Percentiles rank a stretch among this genome's conserved stretches.
These are phyloP conservation scores for Leptinotarsa tumamoca DNA, from an alignment of 2,888 invertebrate genomes.

Conservation along the genomic window DNA sequence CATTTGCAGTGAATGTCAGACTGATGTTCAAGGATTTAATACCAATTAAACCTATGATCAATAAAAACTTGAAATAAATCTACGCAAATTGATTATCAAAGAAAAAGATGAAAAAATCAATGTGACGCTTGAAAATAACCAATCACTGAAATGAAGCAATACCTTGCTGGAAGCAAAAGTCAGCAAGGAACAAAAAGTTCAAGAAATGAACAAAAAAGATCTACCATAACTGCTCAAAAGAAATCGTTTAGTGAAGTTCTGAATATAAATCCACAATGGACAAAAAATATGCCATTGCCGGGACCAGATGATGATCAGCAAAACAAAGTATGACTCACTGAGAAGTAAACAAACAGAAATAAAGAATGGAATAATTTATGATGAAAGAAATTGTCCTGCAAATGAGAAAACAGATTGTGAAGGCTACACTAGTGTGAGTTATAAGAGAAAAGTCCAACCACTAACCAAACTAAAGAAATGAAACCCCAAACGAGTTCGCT, in stretches of 20 bases:
- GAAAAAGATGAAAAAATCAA: constrained; percentile 21
- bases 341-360: constrained; percentile 1
- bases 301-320: constrained; percentile 22
- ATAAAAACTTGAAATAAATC: constrained; percentile 19
- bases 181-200: neutral
- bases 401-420: constrained; percentile 15
- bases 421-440: constrained; percentile 18
- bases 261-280: constrained; percentile 18
- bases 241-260: constrained; percentile 26
- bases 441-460: constrained; percentile 17
- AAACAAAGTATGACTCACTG: constrained; percentile 19
- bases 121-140: constrained; percentile 14
- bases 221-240: constrained; percentile 12
- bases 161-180: constrained; percentile 20
- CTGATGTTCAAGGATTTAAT: neutral
- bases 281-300: constrained; percentile 17
- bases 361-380: constrained; percentile 14
- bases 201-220: constrained; percentile 20
- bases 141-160: constrained; percentile 13
- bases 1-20: neutral
- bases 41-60: constrained; percentile 6
- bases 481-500: constrained; percentile 9
- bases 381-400: constrained; percentile 14
- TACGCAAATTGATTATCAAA: constrained; percentile 20
- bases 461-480: constrained; percentile 25